Percentiles rank a stretch among this genome's conserved stretches.
Evolutionary conservation across 2,888 invertebrate genomes (phyloP).

Genomic region (Cheilosia urbana): DNA sequence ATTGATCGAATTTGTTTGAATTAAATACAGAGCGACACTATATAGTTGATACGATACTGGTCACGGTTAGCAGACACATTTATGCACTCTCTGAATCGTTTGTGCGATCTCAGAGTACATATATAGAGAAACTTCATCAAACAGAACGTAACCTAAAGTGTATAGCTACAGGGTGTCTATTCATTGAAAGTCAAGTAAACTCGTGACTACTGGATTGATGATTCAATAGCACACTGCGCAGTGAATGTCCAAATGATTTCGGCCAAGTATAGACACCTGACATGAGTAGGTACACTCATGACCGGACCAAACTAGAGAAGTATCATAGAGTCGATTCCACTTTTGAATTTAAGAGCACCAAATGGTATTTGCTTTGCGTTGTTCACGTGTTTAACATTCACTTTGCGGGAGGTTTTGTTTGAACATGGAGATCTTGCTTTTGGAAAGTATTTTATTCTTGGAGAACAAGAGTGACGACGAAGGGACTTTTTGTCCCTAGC

Average conservation of each 20-base stretch:
- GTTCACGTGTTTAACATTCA: slow-evolving; percentile 42
- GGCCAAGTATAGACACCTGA: slow-evolving; percentile 1
- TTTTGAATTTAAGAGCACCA: slow-evolving; percentile 42
- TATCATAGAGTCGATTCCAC: slow-evolving; percentile 23
- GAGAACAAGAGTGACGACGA: no score
- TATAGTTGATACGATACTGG: slow-evolving; percentile 21
- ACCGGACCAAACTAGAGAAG: slow-evolving; percentile 25
- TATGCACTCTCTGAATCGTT: neutral
- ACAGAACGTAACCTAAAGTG: slow-evolving; percentile 33
- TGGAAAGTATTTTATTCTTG: neutral
- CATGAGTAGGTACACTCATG: slow-evolving; percentile 15
- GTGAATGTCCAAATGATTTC: neutral
- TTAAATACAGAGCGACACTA: slow-evolving; percentile 36
- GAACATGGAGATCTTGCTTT: slow-evolving; percentile 26
- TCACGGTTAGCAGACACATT: slow-evolving; percentile 44
- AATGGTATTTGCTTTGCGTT: slow-evolving; percentile 17
- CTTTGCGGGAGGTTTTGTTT: slow-evolving; percentile 38
- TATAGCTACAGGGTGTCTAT: slow-evolving; percentile 9
- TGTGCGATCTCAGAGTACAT: neutral
- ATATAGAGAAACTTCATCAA: neutral
- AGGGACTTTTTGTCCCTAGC: no score
- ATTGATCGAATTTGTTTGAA: slow-evolving; percentile 68
- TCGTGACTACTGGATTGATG: slow-evolving; percentile 59
- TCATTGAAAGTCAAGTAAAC: slow-evolving; percentile 58
- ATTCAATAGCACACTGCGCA: slow-evolving; percentile 19